phyloP scores from a whole-genome alignment of 2,888 invertebrate species.

The Ichneumon xanthorius region DNA sequence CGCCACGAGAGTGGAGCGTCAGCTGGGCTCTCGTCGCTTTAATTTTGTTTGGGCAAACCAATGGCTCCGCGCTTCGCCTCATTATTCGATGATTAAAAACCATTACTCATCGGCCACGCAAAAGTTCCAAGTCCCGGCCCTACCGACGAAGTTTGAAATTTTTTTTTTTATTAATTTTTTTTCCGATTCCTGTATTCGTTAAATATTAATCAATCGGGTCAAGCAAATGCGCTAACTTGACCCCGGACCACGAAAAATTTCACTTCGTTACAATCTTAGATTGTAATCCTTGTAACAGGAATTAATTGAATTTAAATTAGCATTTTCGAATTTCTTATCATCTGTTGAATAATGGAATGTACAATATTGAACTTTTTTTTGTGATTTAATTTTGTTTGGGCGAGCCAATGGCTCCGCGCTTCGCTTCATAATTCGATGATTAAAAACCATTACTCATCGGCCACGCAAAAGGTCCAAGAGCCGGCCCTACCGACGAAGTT shows the following conservation, averaged over 20 bases:
- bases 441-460: constrained; percentile 73
- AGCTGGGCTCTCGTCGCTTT: constrained; percentile 69
- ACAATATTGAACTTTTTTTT: too few relatives aligned
- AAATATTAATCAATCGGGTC: too few relatives aligned
- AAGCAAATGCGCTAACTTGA: too few relatives aligned
- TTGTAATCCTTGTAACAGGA: too few relatives aligned
- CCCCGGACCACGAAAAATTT: too few relatives aligned
- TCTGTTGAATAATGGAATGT: too few relatives aligned
- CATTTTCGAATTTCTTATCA: too few relatives aligned
- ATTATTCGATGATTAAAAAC: constrained; percentile 73
- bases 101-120: constrained; percentile 69
- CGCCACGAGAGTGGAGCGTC: constrained; percentile 63
- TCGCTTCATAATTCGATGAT: constrained; percentile 71
- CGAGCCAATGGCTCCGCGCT: constrained; percentile 64
- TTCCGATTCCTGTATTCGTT: constrained; percentile 67
- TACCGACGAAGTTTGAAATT: background rate
- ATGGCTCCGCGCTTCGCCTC: constrained; percentile 66
- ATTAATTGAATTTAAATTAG: too few relatives aligned
- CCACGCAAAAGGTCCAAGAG: constrained; percentile 52
- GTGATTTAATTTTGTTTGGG: constrained; percentile 70
- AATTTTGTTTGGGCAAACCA: constrained; percentile 72
- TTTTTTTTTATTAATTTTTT: background rate
- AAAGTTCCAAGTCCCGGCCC: constrained; percentile 47
- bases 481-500: background rate
- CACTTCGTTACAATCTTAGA: too few relatives aligned